Base-by-base conservation (phyloP, 30 jellyfish, hydroid and myxozoan species). In the Haliclystus octoradiatus region DNA sequence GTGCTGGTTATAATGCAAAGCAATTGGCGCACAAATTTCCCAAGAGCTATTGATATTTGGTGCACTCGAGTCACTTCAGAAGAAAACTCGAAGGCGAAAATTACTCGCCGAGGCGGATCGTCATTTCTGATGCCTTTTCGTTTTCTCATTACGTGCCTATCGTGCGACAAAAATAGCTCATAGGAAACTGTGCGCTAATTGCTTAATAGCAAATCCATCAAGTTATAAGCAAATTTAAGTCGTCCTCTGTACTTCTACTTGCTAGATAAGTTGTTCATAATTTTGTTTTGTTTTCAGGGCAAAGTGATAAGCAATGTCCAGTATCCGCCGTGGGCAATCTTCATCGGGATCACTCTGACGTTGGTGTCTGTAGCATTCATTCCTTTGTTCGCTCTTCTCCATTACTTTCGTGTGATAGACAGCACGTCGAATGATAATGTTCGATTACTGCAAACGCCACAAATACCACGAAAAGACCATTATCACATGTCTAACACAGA, bases 261-360 rank as follows among this genome's bases (percentile, higher is more conserved):
- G n/a, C n/a, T n/a, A n/a, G n/a, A 46, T 9, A 5, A 49, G 15
- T 0, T 23, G 26, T 2, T 63, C 23, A 22, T 14, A 22, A 14
- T 25, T n/a, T 28, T 0, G 30, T 26, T 62, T 46, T 31, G n/a
- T 74, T 57, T 68, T 34, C 78, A 89, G 98, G 98, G 76, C 12
- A 46, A 22, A 23, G 86, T 66, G 23, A 64, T 49, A 34, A 19
- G 57, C 57, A 49, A 68, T n/a, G 65, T 61, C 31, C 78, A 79
- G 22, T 79, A 66, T 60, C 98, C 98, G 27, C 69, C 95, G 26
- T 89, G 98, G 98, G 93, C 95, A 1, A 84, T 89, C 7, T 81
- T 89, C 69, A 66, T 89, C 52, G 95, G 92, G 3, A 80, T 82
- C 19, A 70, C 76, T 79, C 33, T 89, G 28, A 82, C 93, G 14